These are phyloP conservation scores for Rhynchomys soricoides DNA, from an alignment of 2,113 vertebrate species.

Conservation along the genomic window DNA sequence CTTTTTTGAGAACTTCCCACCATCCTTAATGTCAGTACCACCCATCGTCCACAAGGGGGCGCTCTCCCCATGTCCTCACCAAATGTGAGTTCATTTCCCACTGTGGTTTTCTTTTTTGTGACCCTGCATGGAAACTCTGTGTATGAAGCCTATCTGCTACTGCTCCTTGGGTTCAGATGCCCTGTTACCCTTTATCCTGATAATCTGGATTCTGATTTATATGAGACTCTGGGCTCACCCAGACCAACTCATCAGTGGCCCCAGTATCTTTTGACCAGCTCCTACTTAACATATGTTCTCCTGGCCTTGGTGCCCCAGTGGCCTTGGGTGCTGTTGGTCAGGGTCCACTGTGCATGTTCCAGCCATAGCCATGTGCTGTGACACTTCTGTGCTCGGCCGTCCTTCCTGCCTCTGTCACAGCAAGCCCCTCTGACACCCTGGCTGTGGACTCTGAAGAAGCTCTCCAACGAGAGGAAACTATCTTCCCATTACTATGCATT, in stretches of 20 bases:
- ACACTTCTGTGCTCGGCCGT: too few relatives aligned
- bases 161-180: background rate
- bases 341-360: fast-evolving
- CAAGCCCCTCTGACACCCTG: background rate
- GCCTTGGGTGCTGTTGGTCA: fast-evolving
- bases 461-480: background rate
- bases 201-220: background rate
- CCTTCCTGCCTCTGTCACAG: background rate
- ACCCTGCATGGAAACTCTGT: background rate
- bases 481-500: background rate
- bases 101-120: background rate
- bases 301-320: too few relatives aligned
- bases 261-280: fast-evolving
- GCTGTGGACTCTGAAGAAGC: background rate
- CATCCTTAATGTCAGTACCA: background rate
- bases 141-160: background rate
- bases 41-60: background rate
- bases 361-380: background rate
- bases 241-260: fast-evolving
- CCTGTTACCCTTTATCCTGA: background rate
- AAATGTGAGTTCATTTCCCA: background rate
- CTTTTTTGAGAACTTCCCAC: background rate
- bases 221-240: background rate
- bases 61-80: background rate
- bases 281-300: background rate